Evolutionary conservation across 1,140 invertebrate genomes (phyloP), one percentile per base, ranked within the genome.

Genomic region (Ectropis grisescens): DNA sequence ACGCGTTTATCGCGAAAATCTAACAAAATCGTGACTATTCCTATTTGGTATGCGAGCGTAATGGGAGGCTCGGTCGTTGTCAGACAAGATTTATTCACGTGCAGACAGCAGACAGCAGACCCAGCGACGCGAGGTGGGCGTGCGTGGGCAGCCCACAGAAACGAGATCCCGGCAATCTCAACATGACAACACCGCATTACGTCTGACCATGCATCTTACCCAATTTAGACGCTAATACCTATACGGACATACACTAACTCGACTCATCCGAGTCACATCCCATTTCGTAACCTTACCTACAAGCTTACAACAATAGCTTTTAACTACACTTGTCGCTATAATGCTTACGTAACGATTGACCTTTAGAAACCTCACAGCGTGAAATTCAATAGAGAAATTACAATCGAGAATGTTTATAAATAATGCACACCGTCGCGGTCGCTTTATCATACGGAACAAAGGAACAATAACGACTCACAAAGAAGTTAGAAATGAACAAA

Each of bases 401-500:
- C 54, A 64, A 69, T 74, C 46, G 52, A 58, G 45, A 59, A 58
- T 69, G 57, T 70, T 75, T 72, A 64, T 68, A 75, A 72, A 75
- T 69, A 65, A 43, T 33, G 43, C 50, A 55, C 45, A 47, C 47
- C 42, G 47, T 35, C 30, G 50, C 51, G 58, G 49, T 45, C 44
- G 49, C 47, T 64, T 55, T 60, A 62, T 66, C 57, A 49, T 45
- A 49, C 48, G 33, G 59, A 72, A 72, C 68, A 72, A 74, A 70
- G 60, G 62, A 65, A 71, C 62, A 67, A 61, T 62, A 67, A 68
- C 45, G 49, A 55, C 47, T 48, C 61, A 68, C 62, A 74, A 71
- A 70, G 65, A 70, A 65, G 65, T 70, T 70, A 70, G 61, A 65
- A 66, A 78, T 62, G 59, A 72, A 75, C 68, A 71, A 69, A 74